phyloP scores from a whole-genome alignment of 1,140 invertebrate species.

The Drosophila pseudoananassae region DNA sequence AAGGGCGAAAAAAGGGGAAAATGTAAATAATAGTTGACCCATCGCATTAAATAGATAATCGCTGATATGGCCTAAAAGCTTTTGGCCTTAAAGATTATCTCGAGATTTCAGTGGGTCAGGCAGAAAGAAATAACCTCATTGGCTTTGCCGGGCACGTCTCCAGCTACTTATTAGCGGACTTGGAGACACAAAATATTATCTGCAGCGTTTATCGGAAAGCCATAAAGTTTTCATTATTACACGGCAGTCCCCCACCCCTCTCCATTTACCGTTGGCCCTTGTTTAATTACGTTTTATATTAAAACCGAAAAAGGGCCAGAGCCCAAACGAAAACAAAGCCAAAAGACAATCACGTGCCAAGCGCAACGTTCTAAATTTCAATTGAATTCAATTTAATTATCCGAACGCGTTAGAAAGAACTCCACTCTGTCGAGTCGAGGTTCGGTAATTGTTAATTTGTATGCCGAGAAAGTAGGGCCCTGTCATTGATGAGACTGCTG shows the following conservation, averaged over 20 bases:
- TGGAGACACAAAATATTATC: constrained; percentile 35
- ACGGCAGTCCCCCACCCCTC: constrained; percentile 15
- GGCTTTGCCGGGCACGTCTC: constrained; percentile 52
- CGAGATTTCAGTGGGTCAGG: constrained; percentile 40
- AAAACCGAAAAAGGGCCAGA: constrained; percentile 53
- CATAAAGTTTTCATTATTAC: constrained; percentile 80
- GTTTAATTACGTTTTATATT: constrained; percentile 76
- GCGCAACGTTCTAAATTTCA: constrained; percentile 79
- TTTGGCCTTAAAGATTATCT: constrained; percentile 48
- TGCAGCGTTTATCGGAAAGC: constrained; percentile 72
- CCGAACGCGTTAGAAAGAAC: constrained; percentile 70
- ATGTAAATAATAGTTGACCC: constrained; percentile 46
- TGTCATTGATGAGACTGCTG: constrained; percentile 62
- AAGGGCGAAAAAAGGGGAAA: constrained; percentile 17
- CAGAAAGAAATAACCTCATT: constrained; percentile 23
- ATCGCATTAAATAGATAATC: constrained; percentile 29
- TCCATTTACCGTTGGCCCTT: constrained; percentile 64
- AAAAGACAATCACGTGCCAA: constrained; percentile 68
- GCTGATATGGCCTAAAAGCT: constrained; percentile 25
- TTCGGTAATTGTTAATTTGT: constrained; percentile 64
- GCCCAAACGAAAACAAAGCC: constrained; percentile 28
- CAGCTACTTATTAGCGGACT: constrained; percentile 32
- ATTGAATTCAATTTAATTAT: constrained; percentile 82
- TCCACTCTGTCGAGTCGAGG: constrained; percentile 29
- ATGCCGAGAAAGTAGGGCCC: constrained; percentile 45